A percentile compares a stretch with the other conserved stretches of the same genome.
phyloP scores from a whole-genome alignment of 2,113 vertebrate genomes.

The Calyptomena viridis region DNA sequence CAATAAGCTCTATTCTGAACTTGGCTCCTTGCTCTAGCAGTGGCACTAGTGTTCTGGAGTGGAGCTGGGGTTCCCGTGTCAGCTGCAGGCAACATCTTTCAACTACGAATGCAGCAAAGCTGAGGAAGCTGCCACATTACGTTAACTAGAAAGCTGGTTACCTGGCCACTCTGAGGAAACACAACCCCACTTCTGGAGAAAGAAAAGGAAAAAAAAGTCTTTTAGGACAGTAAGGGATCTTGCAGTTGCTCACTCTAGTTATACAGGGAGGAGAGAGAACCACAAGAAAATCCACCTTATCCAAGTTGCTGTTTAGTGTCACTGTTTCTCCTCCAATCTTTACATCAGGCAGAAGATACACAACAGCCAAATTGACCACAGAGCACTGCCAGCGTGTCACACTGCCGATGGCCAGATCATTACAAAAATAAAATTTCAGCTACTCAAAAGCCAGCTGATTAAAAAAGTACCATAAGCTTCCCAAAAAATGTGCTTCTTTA shows the following conservation, averaged over 20 bases:
- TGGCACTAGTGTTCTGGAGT: not conserved
- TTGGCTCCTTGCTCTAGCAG: not conserved
- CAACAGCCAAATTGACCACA: not conserved
- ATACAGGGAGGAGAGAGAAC: not conserved
- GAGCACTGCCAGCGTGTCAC: not conserved
- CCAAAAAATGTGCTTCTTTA: conserved; percentile 54
- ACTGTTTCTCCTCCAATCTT: not conserved
- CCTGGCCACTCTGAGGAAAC: not conserved
- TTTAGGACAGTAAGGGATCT: not conserved
- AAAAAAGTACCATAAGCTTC: conserved; percentile 53
- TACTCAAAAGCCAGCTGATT: conserved; percentile 34
- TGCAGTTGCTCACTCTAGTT: conserved; percentile 4
- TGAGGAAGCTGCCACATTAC: not conserved
- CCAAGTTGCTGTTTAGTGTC: conserved; percentile 14
- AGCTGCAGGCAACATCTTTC: not conserved
- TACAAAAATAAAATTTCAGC: conserved; percentile 65
- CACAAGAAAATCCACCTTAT: not conserved
- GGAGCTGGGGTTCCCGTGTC: not conserved
- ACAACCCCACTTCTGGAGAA: not conserved
- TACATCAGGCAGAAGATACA: not conserved
- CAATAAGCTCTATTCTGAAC: not conserved
- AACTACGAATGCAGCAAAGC: not conserved
- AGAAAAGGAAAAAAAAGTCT: not conserved
- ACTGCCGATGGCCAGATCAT: not conserved
- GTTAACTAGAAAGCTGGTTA: not conserved